Conservation (phyloP, 2,888 invertebrate genomes). For the Pyrocoelia pectoralis region DNA sequence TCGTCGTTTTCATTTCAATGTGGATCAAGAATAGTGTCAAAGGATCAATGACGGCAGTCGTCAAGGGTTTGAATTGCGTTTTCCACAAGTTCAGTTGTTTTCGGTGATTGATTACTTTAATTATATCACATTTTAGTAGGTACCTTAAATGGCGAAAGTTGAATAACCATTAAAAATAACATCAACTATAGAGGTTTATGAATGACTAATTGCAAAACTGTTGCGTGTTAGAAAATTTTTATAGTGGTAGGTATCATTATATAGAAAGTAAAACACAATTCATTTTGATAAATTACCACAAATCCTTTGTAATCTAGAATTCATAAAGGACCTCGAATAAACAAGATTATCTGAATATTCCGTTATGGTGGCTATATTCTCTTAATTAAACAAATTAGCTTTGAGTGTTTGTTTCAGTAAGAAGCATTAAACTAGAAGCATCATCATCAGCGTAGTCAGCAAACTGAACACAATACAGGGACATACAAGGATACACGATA, state of each 20-base stretch:
- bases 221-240: neutral
- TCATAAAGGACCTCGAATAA: slow-evolving; percentile 10
- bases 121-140: neutral
- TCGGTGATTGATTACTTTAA: neutral
- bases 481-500: slow-evolving; percentile 48
- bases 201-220: neutral
- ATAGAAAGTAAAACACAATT: neutral
- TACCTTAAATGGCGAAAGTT: neutral
- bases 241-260: neutral
- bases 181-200: neutral
- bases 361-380: slow-evolving; percentile 14
- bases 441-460: slow-evolving; percentile 22
- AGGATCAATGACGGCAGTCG: neutral
- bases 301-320: slow-evolving; percentile 10
- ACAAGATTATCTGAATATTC: slow-evolving; percentile 10
- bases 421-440: slow-evolving; percentile 21
- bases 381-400: slow-evolving; percentile 31
- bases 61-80: no score
- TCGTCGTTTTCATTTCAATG: no score
- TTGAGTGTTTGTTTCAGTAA: slow-evolving; percentile 16
- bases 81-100: neutral
- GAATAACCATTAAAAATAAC: neutral
- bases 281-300: slow-evolving; percentile 8
- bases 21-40: no score
- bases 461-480: slow-evolving; percentile 38